Base-by-base conservation (phyloP, 2,888 invertebrate species). In the Marronus borbonicus region DNA sequence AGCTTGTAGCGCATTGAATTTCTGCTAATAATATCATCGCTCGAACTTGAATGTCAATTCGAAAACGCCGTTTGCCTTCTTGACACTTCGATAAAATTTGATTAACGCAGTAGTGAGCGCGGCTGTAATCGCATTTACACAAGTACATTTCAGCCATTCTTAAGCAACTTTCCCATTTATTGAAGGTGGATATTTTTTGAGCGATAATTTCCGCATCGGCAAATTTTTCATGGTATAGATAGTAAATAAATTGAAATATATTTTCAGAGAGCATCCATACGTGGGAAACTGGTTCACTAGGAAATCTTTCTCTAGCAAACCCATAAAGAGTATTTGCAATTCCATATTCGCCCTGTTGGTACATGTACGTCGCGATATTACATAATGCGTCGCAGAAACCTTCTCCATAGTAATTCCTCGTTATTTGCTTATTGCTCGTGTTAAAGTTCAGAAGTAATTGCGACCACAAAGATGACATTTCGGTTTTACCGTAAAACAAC, bases 401-500 rank as follows among this genome's bases (percentile, higher is more conserved):
- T 82, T 94, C 93, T 0, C 93, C 83, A 66, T 81, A 84, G 69
- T 81, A 81, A 3, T 81, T 81, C 68, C 80, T 81, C 5, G 79
- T 82, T 50, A 82, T 68, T 10, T 83, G 80, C 84, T 89, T 89
- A 82, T 90, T 90, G 86, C 94, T 93, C 1, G 94, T 92, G 85
- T 95, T 94, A 20, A 95, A 90, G 82, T 94, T 92, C 0, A 97
- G 89, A 44, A 96, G 89, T 14, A 96, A 88, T 87, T 97, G 97
- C 70, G 95, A 93, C 87, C 93, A 94, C 50, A 97, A 89, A 0
- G 94, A 94, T 0, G 95, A 93, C 92, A 97, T 94, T 87, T 96
- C 95, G 0, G 94, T 93, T 87, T 96, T 95, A 0, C 98, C 98
- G 86, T 97, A 97, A 76, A 96, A 92, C 14, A 94, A 92, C 97